Evolutionary conservation across 2,888 invertebrate genomes (phyloP).

Genomic region (Orthosia gracilis): DNA sequence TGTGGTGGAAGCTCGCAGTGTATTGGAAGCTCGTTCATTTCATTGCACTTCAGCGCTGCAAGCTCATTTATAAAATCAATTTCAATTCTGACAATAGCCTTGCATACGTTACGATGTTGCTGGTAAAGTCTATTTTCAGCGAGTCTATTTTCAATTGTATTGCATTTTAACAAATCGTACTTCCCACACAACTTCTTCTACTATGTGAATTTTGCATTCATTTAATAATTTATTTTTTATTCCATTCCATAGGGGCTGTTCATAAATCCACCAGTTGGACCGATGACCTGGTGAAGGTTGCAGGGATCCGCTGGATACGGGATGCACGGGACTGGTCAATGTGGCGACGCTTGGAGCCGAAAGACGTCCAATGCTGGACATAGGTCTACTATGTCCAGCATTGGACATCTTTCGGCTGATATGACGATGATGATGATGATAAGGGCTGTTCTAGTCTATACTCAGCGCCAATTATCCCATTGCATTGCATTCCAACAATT

Average conservation of each 20-base stretch:
- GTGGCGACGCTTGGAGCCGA: no score
- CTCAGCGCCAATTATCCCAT: background rate
- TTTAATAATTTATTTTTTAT: no score
- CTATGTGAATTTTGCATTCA: background rate
- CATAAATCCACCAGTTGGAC: no score
- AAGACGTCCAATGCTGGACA: no score
- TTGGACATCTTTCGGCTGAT: no score
- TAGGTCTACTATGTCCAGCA: no score
- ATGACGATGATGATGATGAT: no score
- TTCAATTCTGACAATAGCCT: background rate
- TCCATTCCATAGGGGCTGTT: no score
- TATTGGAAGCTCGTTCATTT: no score
- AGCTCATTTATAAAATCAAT: background rate
- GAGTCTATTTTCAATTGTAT: background rate
- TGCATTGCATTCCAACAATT: background rate
- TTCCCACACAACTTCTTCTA: background rate
- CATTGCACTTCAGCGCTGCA: background rate
- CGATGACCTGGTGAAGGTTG: no score
- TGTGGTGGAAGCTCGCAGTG: background rate
- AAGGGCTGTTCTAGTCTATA: background rate
- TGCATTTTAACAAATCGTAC: background rate
- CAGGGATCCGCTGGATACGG: no score
- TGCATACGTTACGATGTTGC: background rate
- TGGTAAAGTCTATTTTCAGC: background rate
- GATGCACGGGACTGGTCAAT: no score